A percentile compares a stretch with the other conserved stretches of the same genome.
phyloP scores from a whole-genome alignment of 2,113 vertebrate genomes.

The Cygnus buccinator region DNA sequence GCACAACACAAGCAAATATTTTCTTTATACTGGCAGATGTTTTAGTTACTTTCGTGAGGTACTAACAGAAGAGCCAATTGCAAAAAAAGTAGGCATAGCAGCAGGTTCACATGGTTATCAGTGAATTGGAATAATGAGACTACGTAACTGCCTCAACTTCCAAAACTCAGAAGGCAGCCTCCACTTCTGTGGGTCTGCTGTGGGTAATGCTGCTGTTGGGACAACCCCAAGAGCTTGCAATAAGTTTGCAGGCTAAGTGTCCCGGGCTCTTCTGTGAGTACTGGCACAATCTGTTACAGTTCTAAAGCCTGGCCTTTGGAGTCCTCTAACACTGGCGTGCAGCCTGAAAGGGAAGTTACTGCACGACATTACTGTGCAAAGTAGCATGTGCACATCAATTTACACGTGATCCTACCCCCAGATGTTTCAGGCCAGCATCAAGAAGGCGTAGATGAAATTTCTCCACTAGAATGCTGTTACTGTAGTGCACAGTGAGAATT shows the following conservation, averaged over 20 bases:
- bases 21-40: not conserved
- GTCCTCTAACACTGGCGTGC: not conserved
- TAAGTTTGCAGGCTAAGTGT: not conserved
- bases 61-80: not conserved
- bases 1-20: not conserved
- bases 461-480: not conserved
- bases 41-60: not conserved
- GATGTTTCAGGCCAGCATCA: not conserved
- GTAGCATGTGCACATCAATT: fast-evolving
- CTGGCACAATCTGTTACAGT: not conserved
- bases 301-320: not conserved
- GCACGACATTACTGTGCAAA: not conserved
- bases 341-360: not conserved
- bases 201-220: not conserved
- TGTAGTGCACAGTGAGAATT: not conserved
- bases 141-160: not conserved
- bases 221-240: not conserved
- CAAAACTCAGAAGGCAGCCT: not conserved
- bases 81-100: not conserved
- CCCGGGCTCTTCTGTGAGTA: not conserved
- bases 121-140: not conserved
- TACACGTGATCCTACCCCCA: not conserved
- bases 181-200: not conserved
- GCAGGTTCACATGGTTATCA: not conserved
- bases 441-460: not conserved